Conservation (phyloP, 2,797 vertebrate species). For the Phataginus tetradactyla region DNA sequence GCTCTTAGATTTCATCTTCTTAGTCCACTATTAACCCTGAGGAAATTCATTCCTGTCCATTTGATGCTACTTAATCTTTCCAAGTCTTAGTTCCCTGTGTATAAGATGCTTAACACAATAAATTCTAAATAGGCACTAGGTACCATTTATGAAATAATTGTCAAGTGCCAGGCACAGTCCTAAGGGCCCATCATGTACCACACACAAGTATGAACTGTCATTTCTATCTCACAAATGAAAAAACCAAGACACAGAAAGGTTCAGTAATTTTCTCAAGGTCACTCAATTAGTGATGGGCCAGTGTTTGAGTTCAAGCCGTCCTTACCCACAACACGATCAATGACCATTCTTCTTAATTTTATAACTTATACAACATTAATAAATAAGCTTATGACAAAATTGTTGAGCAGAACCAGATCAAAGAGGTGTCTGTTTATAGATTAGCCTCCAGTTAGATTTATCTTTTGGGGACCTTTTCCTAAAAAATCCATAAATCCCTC, state of each 20-base stretch:
- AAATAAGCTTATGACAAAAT: slow-evolving; percentile 29
- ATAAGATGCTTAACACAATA: background rate
- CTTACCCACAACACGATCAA: background rate
- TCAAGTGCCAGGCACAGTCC: background rate
- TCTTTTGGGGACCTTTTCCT: slow-evolving; percentile 37
- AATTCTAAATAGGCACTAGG: background rate
- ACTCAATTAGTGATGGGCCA: background rate
- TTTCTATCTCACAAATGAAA: background rate
- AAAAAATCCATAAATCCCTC: background rate
- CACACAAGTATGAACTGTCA: background rate
- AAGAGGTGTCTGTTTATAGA: slow-evolving; percentile 51
- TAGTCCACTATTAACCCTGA: background rate
- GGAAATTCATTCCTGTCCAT: background rate
- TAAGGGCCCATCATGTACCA: background rate
- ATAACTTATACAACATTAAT: slow-evolving; percentile 47
- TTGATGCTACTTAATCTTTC: slow-evolving; percentile 5
- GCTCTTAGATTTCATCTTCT: slow-evolving; percentile 2
- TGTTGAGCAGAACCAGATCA: slow-evolving; percentile 36
- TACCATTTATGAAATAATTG: background rate
- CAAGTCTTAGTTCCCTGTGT: background rate
- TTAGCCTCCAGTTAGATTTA: slow-evolving; percentile 11
- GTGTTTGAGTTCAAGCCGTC: background rate
- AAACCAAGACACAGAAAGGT: background rate
- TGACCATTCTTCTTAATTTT: slow-evolving; percentile 27
- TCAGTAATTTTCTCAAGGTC: background rate